Percentiles rank a stretch among this genome's conserved stretches.
phyloP scores from a whole-genome alignment of 2,797 vertebrate species.

The Tokudaia tokunoshimensis region DNA sequence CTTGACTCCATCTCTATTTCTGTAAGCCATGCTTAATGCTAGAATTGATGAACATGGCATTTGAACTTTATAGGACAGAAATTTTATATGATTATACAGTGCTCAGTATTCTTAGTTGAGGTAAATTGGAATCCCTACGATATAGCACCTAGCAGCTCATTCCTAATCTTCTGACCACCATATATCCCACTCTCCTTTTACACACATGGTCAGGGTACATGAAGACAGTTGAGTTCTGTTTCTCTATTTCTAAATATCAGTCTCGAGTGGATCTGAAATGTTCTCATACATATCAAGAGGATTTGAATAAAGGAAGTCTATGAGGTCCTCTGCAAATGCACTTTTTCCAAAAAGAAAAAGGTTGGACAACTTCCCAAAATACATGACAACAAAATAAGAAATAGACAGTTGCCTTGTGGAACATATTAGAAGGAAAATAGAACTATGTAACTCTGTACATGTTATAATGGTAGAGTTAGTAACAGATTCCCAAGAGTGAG shows the following conservation, averaged over 20 bases:
- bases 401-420: slow-evolving; percentile 1
- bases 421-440: slow-evolving; percentile 4
- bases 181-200: not conserved
- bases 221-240: not conserved
- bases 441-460: slow-evolving; percentile 4
- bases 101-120: not conserved
- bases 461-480: slow-evolving; percentile 29
- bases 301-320: not conserved
- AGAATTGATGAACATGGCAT: not conserved
- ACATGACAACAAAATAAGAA: slow-evolving; percentile 46
- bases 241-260: not conserved
- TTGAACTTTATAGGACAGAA: not conserved
- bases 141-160: not conserved
- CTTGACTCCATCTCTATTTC: not conserved
- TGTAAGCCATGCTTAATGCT: not conserved
- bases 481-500: slow-evolving; percentile 29
- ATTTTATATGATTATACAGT: not conserved
- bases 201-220: not conserved
- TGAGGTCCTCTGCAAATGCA: not conserved
- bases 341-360: not conserved
- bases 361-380: not conserved
- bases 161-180: not conserved
- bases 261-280: not conserved
- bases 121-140: not conserved
- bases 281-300: not conserved